Evolutionary conservation across 1,140 invertebrate genomes (phyloP).

Genomic region (Wiebesia pumilae): DNA sequence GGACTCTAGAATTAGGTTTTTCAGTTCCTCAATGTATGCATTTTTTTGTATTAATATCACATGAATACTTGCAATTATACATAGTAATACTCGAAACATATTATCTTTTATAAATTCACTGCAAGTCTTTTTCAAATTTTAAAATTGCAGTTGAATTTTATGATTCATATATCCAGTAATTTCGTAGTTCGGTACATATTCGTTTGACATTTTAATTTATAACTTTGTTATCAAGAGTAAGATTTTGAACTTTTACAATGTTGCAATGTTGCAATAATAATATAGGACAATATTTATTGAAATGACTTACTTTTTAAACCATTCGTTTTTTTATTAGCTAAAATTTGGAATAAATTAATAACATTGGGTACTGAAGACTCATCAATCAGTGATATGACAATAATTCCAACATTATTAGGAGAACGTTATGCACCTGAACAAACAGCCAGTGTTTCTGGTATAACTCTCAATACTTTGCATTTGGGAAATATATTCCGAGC

Average conservation of each 20-base stretch:
- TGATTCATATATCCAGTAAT: too few relatives aligned
- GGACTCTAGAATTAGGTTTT: slow-evolving; percentile 86
- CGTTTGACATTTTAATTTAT: too few relatives aligned
- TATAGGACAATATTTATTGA: too few relatives aligned
- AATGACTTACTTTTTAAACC: background rate
- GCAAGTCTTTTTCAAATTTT: background rate
- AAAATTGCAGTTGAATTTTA: too few relatives aligned
- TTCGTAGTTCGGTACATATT: too few relatives aligned
- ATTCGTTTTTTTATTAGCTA: slow-evolving; percentile 73
- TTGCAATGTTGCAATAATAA: too few relatives aligned
- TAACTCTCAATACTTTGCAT: slow-evolving; percentile 83
- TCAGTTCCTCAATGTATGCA: slow-evolving; percentile 81
- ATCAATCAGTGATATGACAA: slow-evolving; percentile 76
- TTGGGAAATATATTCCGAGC: slow-evolving; percentile 84
- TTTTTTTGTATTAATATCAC: background rate
- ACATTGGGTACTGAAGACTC: slow-evolving; percentile 77
- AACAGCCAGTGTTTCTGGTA: slow-evolving; percentile 81
- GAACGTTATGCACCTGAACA: slow-evolving; percentile 85
- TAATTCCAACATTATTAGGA: slow-evolving; percentile 84
- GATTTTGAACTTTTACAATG: too few relatives aligned
- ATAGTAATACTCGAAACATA: background rate
- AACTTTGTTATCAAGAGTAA: too few relatives aligned
- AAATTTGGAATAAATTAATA: slow-evolving; percentile 87
- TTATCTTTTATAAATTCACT: background rate
- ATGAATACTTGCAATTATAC: background rate